Evolutionary conservation across 2,888 invertebrate genomes (phyloP), one percentile per base, ranked within the genome.

Genomic region (Spodoptera exigua): DNA sequence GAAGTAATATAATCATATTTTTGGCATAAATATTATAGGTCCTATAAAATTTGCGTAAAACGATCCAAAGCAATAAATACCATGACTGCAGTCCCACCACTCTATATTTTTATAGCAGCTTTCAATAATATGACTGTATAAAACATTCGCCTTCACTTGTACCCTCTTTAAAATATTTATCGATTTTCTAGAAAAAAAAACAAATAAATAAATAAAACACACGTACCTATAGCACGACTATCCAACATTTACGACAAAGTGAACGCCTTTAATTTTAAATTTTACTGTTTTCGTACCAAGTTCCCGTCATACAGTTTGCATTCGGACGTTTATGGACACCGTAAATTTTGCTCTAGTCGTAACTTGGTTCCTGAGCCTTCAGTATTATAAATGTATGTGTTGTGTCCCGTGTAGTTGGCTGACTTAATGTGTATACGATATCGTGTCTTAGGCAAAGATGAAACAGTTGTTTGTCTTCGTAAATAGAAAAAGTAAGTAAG

Each of bases 321-420:
- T 67, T 69, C 13, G 61, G 80, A 79, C 79, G 56, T 79, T 79
- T 79, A 79, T 70, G 78, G 69, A 57, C 64, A 65, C 61, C 71
- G 76, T 79, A 79, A 79, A 79, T 78, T 78, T 72, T 47, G 56
- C 53, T 43, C 61, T 39, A 71, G 74, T 77, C 77, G 75, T 77
- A 74, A 77, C 78, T 71, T 63, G 47, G 71, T 77, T 74, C 74
- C 77, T 77, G 74, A 63, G 59, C 59, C 61, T 73, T 63, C 49
- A 49, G 61, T 48, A 69, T 68, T 70, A 63, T 76, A 56, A 74
- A 71, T 71, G 63, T 68, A 49, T 74, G 56, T 69, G 32, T 47
- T 60, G 70, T 73, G 70, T 57, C 46, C 59, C 45, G 32, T 53
- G 43, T 46, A 51, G 58, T 65, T 17, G 41, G 35, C 37, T 53